Evolutionary conservation across 2,797 vertebrate genomes (phyloP), one percentile per base, ranked within the genome.

Genomic region (Coregonus ussuriensis): DNA sequence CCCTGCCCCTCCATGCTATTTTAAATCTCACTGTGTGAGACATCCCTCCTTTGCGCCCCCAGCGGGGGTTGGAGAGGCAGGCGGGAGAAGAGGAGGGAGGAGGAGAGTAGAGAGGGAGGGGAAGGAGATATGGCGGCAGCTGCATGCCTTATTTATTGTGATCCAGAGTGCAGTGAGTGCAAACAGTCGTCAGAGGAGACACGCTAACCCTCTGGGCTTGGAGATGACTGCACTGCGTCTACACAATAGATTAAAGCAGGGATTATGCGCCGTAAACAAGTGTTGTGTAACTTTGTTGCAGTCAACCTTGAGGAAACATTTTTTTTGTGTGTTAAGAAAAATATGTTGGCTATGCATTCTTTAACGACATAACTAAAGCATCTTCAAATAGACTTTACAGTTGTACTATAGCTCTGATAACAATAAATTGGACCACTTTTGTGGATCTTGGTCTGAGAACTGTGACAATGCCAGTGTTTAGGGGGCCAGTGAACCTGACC

Each of bases 181-280:
- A 63, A 83, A 52, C 25, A 35, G 76, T 78, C 1, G 54, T 53
- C 35, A 77, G 6, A 74, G 54, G 72, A 63, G 11, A 73, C 77
- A 65, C 1, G 31, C 18, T 83, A 82, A 87, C 82, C 81, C 78
- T 3, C 0, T 1, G 7, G 15, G 21, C 71, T 16, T 52, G 68
- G 67, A 6, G 33, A 72, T 41, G 83, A 77, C 85, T 68, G 89
- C 80, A 86, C 79, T 75, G 88, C 81, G 68, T 84, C 85, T 72
- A 82, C 78, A 52, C 41, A 47, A 76, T 77, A 80, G 88, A 91
- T 91, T 92, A 89, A 88, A 83, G 85, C 78, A 3, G 56, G 41
- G 79, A 91, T 90, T 90, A 87, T 77, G 78, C 37, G 18, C 59
- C 78, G 76, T 77, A 86, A 89, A 80, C 62, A 81, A 86, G 76